Conservation (phyloP, 1,140 invertebrate genomes). For the Teleopsis dalmanni region DNA sequence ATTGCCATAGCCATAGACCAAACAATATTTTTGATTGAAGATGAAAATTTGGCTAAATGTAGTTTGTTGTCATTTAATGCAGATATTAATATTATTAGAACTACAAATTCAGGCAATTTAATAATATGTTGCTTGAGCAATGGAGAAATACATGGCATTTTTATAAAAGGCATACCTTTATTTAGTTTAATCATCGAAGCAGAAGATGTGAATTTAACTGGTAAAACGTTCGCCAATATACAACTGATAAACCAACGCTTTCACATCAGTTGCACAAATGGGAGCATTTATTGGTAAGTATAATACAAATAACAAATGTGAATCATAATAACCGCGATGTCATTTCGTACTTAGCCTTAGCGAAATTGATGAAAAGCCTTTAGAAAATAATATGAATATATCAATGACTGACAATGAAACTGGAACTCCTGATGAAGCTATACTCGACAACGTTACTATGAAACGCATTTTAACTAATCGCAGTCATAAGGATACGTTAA, state of each 20-base stretch:
- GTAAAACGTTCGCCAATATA: slow-evolving; percentile 25
- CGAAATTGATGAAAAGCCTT: slow-evolving; percentile 27
- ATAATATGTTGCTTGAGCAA: slow-evolving; percentile 37
- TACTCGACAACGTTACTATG: slow-evolving; percentile 28
- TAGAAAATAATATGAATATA: slow-evolving; percentile 21
- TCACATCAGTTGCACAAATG: slow-evolving; percentile 31
- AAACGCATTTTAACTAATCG: slow-evolving; percentile 17
- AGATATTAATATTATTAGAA: slow-evolving; percentile 30
- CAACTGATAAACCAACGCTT: slow-evolving; percentile 26
- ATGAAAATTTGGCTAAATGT: slow-evolving; percentile 35
- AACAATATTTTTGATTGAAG: slow-evolving; percentile 34
- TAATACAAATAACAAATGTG: too few relatives aligned
- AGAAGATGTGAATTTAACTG: slow-evolving; percentile 26
- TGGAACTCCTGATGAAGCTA: slow-evolving; percentile 16
- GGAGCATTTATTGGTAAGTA: slow-evolving; percentile 32
- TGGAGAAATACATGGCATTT: slow-evolving; percentile 38
- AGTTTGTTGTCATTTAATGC: slow-evolving; percentile 28
- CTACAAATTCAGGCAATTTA: slow-evolving; percentile 30
- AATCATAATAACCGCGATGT: too few relatives aligned
- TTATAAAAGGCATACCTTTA: slow-evolving; percentile 29
- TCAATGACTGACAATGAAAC: slow-evolving; percentile 25
- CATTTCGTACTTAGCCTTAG: slow-evolving; percentile 24
- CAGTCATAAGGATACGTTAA: slow-evolving; percentile 15
- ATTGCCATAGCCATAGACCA: slow-evolving; percentile 38
- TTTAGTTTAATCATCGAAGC: slow-evolving; percentile 22